Base-by-base conservation (phyloP, 2,888 invertebrate species). In the Uloborus plumipes region DNA sequence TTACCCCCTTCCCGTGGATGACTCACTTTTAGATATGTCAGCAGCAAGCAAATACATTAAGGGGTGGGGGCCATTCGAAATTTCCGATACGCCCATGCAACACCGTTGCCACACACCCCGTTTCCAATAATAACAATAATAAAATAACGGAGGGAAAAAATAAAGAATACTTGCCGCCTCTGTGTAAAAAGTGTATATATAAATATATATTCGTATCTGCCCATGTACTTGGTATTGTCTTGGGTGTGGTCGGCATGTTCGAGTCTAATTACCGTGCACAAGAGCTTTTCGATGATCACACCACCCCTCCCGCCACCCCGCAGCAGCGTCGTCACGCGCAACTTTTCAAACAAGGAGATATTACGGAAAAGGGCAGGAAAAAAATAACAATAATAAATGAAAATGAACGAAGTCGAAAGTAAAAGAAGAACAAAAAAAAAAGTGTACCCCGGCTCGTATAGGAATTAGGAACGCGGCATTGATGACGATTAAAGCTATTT, bases 191-290 rank as follows among this genome's bases (percentile, higher is more conserved):
- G 69, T 81, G 80, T 81, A 74, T 74, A 81, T 81, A 81, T 81
- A 81, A 81, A 81, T 81, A 81, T 81, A 81, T 75, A 74, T 74
- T 55, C 70, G 74, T 74, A 74, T 74, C 80, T 69, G 74, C n/a
- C 65, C 74, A 58, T 81, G 80, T 81, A 69, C 74, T 70, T 53
- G 74, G 74, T 81, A 81, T 81, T 81, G 80, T 81, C 64, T 65
- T 49, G 81, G 81, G 81, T 82, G 81, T 82, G 81, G 81, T 76
- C 65, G 64, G 59, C 81, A 71, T 82, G 81, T 82, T 76, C 71
- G 69, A 82, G 70, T 72, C 75, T 82, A 82, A 82, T 76, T 82
- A 82, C 81, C 81, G 81, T 82, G 81, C 81, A 82, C 75, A 75
- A 82, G 80, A 70, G 80, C 76, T 75, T 81, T 81, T 69, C 55